These are phyloP conservation scores for Noturus placidus DNA, from an alignment of 2,113 vertebrate species.

Conservation along the genomic window DNA sequence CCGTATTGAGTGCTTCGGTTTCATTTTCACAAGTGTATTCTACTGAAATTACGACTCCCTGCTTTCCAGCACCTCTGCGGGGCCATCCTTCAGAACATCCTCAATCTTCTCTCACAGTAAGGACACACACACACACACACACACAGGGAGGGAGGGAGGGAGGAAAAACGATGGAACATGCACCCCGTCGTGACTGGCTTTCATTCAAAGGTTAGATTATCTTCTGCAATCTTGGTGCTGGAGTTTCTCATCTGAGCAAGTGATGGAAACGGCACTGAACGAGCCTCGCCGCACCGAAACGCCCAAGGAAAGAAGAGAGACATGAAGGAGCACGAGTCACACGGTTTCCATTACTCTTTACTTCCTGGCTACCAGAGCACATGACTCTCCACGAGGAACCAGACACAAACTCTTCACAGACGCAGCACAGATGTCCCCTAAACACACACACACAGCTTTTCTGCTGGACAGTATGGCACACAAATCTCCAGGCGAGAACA, in stretches of 20 bases:
- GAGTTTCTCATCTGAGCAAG: not conserved
- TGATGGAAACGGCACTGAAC: not conserved
- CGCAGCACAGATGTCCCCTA: not conserved
- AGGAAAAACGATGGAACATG: not conserved
- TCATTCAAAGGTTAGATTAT: constrained; percentile 2
- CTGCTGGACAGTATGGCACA: not conserved
- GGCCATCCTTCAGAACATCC: constrained; percentile 45
- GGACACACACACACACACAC: constrained; percentile 26
- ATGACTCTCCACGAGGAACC: not conserved
- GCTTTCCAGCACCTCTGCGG: constrained; percentile 26
- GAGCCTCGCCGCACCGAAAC: not conserved
- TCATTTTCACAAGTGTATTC: constrained; percentile 55
- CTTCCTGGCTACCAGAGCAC: not conserved
- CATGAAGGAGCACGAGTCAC: not conserved
- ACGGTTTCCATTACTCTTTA: not conserved
- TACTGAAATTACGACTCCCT: constrained; percentile 55
- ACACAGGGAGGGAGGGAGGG: not conserved
- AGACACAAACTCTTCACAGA: not conserved
- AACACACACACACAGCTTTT: not conserved
- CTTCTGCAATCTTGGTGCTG: not conserved
- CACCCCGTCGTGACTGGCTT: constrained; percentile 3
- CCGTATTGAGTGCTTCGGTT: constrained; percentile 57
- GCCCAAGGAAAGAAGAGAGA: not conserved
- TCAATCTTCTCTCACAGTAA: constrained; percentile 14
- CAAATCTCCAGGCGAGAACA: not conserved